phyloP scores from a whole-genome alignment of 2,113 vertebrate genomes.

The Nestor notabilis region DNA sequence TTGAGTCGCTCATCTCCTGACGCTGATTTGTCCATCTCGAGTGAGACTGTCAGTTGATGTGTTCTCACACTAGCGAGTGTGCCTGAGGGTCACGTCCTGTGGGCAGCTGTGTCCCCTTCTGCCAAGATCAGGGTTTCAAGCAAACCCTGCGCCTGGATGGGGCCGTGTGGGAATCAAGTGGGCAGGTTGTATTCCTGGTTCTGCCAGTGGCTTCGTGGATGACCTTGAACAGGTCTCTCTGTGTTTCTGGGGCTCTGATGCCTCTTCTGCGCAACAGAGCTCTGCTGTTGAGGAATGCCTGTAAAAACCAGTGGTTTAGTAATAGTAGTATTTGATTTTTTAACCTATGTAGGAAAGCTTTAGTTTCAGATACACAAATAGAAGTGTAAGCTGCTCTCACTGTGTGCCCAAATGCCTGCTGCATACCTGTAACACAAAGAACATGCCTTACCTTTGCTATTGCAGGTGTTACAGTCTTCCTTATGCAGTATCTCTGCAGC shows the following conservation, averaged over 20 bases:
- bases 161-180: neutral
- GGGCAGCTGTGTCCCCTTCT: neutral
- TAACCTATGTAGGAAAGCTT: neutral
- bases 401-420: neutral
- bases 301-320: neutral
- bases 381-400: neutral
- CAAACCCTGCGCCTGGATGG: neutral
- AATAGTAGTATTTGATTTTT: neutral
- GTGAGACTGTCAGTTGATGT: neutral
- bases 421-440: neutral
- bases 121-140: neutral
- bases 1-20: neutral
- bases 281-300: neutral
- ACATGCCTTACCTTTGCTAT: neutral
- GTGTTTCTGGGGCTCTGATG: neutral
- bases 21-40: neutral
- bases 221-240: neutral
- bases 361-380: neutral
- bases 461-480: neutral
- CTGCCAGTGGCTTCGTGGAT: neutral
- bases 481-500: neutral
- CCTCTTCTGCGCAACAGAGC: neutral
- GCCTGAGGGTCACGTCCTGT: neutral
- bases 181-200: neutral
- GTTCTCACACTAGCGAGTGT: neutral